Conservation (phyloP, 1,140 invertebrate species). For the Planococcus citri region DNA sequence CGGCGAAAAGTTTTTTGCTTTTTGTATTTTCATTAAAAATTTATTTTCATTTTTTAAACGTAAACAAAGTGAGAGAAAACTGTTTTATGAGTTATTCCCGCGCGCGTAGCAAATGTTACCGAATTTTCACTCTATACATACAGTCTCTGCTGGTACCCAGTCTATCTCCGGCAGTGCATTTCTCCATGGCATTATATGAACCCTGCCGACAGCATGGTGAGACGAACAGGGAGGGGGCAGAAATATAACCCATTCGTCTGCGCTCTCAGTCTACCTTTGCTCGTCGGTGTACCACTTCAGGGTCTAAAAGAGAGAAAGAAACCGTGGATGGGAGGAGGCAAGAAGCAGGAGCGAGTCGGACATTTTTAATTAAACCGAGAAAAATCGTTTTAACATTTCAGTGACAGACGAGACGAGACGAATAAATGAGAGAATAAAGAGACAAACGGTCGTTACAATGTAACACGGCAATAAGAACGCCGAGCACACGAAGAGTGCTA, state of each 20-base stretch:
- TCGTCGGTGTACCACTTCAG: too few species aligned
- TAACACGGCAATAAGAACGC: conserved; percentile 1
- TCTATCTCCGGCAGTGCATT: too few species aligned
- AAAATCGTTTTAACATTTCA: not conserved
- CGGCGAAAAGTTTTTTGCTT: not conserved
- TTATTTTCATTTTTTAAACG: not conserved
- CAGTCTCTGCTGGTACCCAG: not conserved
- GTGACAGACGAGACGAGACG: conserved; percentile 5
- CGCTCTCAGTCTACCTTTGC: too few species aligned
- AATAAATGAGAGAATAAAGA: conserved; percentile 8
- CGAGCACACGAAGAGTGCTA: not conserved
- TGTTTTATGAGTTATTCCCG: not conserved
- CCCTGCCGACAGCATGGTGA: too few species aligned
- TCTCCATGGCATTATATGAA: too few species aligned
- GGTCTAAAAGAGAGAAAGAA: too few species aligned
- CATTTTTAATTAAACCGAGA: conserved; percentile 7
- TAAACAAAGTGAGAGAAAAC: not conserved
- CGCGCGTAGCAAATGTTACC: not conserved
- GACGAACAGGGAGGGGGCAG: too few species aligned
- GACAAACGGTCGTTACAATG: not conserved
- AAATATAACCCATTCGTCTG: too few species aligned
- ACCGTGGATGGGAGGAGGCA: too few species aligned
- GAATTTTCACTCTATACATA: not conserved
- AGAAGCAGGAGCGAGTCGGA: too few species aligned
- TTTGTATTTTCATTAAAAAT: conserved; percentile 4